Percentiles rank a stretch among this genome's conserved stretches.
phyloP scores from a whole-genome alignment of 2,888 invertebrate genomes.

The Limnephilus marmoratus region DNA sequence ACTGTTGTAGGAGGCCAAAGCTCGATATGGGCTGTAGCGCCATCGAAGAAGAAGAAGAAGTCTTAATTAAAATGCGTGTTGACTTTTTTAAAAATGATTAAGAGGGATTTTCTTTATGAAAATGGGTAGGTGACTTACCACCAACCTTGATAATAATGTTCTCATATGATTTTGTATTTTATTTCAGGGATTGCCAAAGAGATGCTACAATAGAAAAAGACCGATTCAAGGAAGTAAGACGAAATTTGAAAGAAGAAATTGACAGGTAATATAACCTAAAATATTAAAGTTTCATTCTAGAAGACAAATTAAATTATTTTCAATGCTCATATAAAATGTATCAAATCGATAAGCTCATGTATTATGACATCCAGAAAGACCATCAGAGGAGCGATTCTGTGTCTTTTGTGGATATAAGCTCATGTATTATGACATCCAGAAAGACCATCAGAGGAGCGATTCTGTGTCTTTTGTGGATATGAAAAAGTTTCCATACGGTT shows the following conservation, averaged over 20 bases:
- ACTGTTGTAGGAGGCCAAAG: too few relatives aligned
- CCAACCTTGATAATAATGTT: neutral
- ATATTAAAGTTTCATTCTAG: neutral
- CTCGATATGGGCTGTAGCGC: too few relatives aligned
- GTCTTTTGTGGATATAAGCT: too few relatives aligned
- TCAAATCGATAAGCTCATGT: too few relatives aligned
- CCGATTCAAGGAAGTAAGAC: constrained; percentile 75
- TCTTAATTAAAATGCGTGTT: neutral
- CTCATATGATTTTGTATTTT: neutral
- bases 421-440: too few relatives aligned
- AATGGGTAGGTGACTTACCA: neutral
- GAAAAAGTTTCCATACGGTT: too few relatives aligned
- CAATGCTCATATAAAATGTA: too few relatives aligned
- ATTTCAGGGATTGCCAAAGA: constrained; percentile 73
- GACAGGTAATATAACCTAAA: constrained; percentile 80
- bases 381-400: too few relatives aligned
- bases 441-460: too few relatives aligned
- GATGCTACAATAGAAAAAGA: constrained; percentile 76
- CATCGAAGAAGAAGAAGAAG: too few relatives aligned
- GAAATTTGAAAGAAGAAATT: constrained; percentile 81
- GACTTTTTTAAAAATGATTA: neutral
- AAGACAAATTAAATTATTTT: neutral
- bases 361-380: too few relatives aligned
- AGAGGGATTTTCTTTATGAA: neutral
- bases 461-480: too few relatives aligned